Evolutionary conservation across 2,113 vertebrate genomes (phyloP).

Genomic region (Nestor notabilis): DNA sequence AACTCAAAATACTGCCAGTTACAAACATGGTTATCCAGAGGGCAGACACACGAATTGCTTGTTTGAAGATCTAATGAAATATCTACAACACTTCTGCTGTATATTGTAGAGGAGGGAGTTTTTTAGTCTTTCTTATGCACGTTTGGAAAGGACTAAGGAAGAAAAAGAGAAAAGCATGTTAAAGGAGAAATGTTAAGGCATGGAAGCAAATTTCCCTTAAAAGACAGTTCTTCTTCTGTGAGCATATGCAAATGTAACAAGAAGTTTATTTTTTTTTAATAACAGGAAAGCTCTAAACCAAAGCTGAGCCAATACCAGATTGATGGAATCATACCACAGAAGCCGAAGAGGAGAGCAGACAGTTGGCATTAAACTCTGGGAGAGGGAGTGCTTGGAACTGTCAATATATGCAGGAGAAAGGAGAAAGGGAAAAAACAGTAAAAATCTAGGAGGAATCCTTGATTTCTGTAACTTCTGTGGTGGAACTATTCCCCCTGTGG

Average conservation of each 20-base stretch:
- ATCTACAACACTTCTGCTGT: neutral
- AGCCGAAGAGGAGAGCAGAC: neutral
- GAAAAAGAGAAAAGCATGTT: neutral
- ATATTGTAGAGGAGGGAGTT: neutral
- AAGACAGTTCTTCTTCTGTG: neutral
- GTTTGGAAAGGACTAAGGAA: neutral
- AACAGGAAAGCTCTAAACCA: neutral
- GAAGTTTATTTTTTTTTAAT: neutral
- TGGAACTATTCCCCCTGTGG: neutral
- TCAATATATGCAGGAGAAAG: neutral
- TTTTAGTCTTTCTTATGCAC: neutral
- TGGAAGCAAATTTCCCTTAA: neutral
- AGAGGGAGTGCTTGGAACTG: neutral
- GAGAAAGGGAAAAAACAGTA: neutral
- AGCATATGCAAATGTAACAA: neutral
- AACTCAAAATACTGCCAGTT: neutral
- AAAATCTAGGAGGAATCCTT: neutral
- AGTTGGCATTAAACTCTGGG: neutral
- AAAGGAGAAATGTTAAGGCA: neutral
- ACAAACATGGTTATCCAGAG: neutral
- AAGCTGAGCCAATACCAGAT: neutral
- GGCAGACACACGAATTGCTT: neutral
- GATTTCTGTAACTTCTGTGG: neutral
- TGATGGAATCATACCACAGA: neutral
- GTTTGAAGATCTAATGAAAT: neutral